Percentiles rank a stretch among this genome's conserved stretches.
These are phyloP conservation scores for Stictocephala bisonia DNA, from an alignment of 2,888 invertebrate genomes.

Conservation along the genomic window DNA sequence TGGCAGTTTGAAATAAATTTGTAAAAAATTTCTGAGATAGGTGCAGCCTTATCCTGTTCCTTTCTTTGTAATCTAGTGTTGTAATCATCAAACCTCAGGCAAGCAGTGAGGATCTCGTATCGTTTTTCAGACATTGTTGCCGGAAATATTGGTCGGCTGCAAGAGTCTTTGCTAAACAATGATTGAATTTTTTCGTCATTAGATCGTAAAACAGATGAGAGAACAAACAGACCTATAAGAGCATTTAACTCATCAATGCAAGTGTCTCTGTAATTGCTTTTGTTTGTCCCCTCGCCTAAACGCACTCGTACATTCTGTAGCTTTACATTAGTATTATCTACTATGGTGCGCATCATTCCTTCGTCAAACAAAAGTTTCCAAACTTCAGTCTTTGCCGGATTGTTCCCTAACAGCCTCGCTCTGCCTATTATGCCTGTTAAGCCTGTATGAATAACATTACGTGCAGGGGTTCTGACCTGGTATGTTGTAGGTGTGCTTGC, in stretches of 20 bases:
- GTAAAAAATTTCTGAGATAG: constrained; percentile 12
- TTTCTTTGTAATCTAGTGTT: neutral
- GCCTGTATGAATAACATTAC: constrained; percentile 17
- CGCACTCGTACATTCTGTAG: neutral
- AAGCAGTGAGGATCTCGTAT: constrained; percentile 24
- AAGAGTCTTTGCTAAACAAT: constrained; percentile 37
- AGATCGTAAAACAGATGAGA: constrained; percentile 9
- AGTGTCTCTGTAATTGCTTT: constrained; percentile 37
- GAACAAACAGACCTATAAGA: constrained; percentile 37
- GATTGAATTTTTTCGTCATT: constrained; percentile 6
- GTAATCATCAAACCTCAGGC: constrained; percentile 29
- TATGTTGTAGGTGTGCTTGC: neutral
- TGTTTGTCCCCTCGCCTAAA: neutral
- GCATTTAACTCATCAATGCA: constrained; percentile 41
- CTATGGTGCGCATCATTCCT: neutral
- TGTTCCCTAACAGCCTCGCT: constrained; percentile 7
- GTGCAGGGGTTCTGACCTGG: constrained; percentile 30
- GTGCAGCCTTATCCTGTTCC: constrained; percentile 4
- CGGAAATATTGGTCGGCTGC: constrained; percentile 3
- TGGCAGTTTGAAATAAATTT: constrained; percentile 10
- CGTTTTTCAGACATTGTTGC: constrained; percentile 44
- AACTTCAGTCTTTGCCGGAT: neutral
- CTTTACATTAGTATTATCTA: constrained; percentile 24
- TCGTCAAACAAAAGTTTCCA: constrained; percentile 26
- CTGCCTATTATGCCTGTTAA: constrained; percentile 19